These are phyloP conservation scores for Sebastes itinus DNA, from an alignment of 2,797 vertebrate species.

Conservation along the genomic window DNA sequence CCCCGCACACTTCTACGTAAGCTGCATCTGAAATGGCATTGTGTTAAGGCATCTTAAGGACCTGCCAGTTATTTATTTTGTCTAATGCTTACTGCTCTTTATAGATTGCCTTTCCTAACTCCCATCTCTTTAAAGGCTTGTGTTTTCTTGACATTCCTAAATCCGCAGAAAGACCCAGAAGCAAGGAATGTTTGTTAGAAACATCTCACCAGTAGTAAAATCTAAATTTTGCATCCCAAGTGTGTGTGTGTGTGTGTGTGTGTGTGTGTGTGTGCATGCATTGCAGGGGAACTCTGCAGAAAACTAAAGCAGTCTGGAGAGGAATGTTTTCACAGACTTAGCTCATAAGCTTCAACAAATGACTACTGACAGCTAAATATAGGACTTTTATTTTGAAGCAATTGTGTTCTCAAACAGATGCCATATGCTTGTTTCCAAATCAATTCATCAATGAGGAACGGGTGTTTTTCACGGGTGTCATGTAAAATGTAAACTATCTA, in stretches of 20 bases:
- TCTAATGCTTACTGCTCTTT: background rate
- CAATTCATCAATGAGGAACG: constrained; percentile 1
- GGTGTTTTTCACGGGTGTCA: background rate
- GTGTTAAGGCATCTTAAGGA: background rate
- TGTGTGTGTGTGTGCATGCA: background rate
- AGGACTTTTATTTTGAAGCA: constrained; percentile 52
- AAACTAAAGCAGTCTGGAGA: constrained; percentile 26
- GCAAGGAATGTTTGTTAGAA: background rate
- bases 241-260: constrained; percentile 9
- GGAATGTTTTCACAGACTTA: constrained; percentile 66
- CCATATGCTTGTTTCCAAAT: constrained; percentile 23
- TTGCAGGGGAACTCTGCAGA: constrained; percentile 18
- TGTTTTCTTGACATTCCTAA: constrained; percentile 1
- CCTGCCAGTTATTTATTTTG: constrained; percentile 18
- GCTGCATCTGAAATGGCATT: constrained; percentile 10
- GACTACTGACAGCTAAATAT: constrained; percentile 48
- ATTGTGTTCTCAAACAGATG: constrained; percentile 32
- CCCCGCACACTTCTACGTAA: background rate
- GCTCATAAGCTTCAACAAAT: constrained; percentile 58
- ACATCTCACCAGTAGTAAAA: background rate
- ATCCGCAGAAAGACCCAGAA: constrained; percentile 4
- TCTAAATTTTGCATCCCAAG: background rate
- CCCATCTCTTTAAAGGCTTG: background rate
- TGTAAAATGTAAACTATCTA: background rate
- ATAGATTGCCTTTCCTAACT: background rate